Base-by-base conservation (phyloP, 2,888 invertebrate species). In the Timandra comae region DNA sequence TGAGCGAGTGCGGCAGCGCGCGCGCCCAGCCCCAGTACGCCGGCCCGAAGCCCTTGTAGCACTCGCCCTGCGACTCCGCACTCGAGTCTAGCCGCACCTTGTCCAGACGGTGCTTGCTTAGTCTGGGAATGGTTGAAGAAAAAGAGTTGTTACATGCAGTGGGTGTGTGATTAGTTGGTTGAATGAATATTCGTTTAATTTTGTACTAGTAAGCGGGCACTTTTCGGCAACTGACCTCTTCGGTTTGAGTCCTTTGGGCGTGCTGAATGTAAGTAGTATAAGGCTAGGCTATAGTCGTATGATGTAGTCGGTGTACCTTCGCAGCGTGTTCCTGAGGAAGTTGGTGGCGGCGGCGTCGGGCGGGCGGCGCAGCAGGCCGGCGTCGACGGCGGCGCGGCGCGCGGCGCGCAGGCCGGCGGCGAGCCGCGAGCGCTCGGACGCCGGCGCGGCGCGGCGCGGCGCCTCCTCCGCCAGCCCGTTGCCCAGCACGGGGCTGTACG, bases 11-110 rank as follows among this genome's bases (percentile, higher is more conserved):
- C 2, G 92, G 89, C 34, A 97, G 79, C 40, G 91, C 89, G 46
- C 96, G 90, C 58, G 93, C 92, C 81, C 97, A 98, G 24, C 95
- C 93, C 97, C 97, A 98, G 81, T 93, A 96, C 10, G 61, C 91
- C 44, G 94, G 91, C 6, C 93, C 91, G 74, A 93, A 96, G 31
- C 94, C 93, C 75, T 95, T 95, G 76, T 95, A 95, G 24, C 91
- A 91, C 77, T 96, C 95, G 10, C 93, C 93, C 33, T 91, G 91
- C 40, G 91, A 90, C 51, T 88, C 89, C 9, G 87, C 73, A n/a
- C 80, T 77, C 40, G 76, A 67, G 52, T 85, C 85, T 7, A 76
- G 49, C 0, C 85, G 84, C 11, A 86, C 75, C 65, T 93, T 93
- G 63, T 96, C 96, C 41, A 95, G 78, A 5, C 94, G 89, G 62